These are phyloP conservation scores for Scelioninae gen. 1 DNA, from an alignment of 2,888 invertebrate species.

Conservation along the genomic window DNA sequence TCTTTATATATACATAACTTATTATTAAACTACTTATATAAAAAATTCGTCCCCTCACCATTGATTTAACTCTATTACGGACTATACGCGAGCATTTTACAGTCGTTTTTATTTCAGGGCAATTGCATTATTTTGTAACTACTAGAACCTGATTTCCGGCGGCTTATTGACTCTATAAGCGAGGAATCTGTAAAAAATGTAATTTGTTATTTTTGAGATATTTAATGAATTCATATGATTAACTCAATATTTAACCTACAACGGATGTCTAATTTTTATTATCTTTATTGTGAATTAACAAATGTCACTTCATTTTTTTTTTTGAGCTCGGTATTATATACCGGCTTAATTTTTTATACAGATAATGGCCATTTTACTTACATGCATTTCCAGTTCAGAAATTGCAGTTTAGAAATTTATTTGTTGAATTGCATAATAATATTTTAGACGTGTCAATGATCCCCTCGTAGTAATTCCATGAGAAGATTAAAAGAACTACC, in stretches of 20 bases:
- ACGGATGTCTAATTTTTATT: too few species aligned
- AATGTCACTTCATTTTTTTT: too few species aligned
- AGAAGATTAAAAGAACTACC: conserved; percentile 96
- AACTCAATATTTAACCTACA: too few species aligned
- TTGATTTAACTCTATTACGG: conserved; percentile 79
- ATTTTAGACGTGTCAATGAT: conserved; percentile 88
- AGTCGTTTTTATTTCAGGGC: conserved; percentile 74
- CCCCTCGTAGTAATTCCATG: conserved; percentile 97
- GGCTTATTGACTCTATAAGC: conserved; percentile 80
- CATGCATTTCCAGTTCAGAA: conserved; percentile 61
- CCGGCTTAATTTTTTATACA: too few species aligned
- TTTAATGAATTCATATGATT: neutral
- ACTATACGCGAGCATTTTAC: conserved; percentile 76
- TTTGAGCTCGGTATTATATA: too few species aligned
- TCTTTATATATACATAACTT: conserved; percentile 58
- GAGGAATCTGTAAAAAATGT: conserved; percentile 78
- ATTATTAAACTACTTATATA: conserved; percentile 76
- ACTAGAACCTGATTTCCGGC: conserved; percentile 79
- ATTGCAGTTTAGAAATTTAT: conserved; percentile 31
- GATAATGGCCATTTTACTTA: conserved; percentile 36
- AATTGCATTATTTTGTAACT: conserved; percentile 71
- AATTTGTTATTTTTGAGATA: conserved; percentile 5
- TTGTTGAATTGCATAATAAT: conserved; percentile 19
- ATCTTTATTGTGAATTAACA: too few species aligned
- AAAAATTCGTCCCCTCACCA: conserved; percentile 83